Percentiles rank a stretch among this genome's conserved stretches.
These are phyloP conservation scores for Monomorium pharaonis DNA, from an alignment of 1,140 invertebrate species.

Conservation along the genomic window DNA sequence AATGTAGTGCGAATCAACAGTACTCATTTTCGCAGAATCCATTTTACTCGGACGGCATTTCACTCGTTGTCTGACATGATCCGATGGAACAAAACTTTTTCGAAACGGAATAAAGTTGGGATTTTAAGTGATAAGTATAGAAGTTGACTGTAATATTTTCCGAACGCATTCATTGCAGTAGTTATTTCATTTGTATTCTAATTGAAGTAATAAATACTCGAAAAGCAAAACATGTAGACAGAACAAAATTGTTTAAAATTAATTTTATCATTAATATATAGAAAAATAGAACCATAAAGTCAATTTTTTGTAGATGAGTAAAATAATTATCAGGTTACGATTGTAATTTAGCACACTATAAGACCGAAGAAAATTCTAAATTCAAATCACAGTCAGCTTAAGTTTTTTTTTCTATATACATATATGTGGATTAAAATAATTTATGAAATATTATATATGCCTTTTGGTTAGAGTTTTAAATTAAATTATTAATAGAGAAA, in stretches of 20 bases:
- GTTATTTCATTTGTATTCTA: background rate
- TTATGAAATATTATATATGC: background rate
- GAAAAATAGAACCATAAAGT: too few relatives aligned
- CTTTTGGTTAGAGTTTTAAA: background rate
- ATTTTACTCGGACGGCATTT: constrained; percentile 56
- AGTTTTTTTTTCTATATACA: too few relatives aligned
- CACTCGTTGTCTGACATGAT: constrained; percentile 34
- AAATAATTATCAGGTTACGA: too few relatives aligned
- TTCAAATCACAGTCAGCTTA: too few relatives aligned
- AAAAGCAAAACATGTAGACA: background rate
- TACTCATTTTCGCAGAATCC: constrained; percentile 50
- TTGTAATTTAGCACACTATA: too few relatives aligned
- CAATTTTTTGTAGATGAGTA: too few relatives aligned
- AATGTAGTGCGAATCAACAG: constrained; percentile 43
- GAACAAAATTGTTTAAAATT: background rate
- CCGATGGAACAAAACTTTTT: constrained; percentile 58
- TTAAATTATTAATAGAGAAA: constrained; percentile 8
- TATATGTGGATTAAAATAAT: background rate
- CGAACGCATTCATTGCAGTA: background rate
- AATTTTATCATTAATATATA: background rate
- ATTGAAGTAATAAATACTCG: background rate
- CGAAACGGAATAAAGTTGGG: background rate
- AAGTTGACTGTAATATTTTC: background rate
- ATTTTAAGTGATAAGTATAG: background rate
- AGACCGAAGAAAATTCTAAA: too few relatives aligned